These are phyloP conservation scores for Cordylochernes scorpioides DNA, from an alignment of 2,888 invertebrate species.

Conservation along the genomic window DNA sequence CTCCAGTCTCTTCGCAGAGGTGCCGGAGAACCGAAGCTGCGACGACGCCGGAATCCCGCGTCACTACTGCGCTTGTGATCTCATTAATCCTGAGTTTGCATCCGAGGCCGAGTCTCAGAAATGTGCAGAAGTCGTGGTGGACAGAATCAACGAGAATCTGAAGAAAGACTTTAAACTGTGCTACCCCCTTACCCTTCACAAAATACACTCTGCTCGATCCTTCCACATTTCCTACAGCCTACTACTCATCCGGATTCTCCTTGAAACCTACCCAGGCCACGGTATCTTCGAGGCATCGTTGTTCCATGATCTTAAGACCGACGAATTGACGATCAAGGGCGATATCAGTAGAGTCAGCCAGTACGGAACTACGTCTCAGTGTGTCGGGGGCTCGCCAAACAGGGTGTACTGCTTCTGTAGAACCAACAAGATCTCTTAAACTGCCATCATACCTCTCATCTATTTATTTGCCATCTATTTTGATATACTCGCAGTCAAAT, in stretches of 20 bases:
- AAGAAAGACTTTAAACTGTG: conserved; percentile 31
- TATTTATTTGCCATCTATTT: no score
- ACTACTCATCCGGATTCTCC: conserved; percentile 35
- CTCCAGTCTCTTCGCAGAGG: background rate
- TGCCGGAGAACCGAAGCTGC: background rate
- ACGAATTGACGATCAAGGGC: conserved; percentile 29
- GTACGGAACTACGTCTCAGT: conserved; percentile 22
- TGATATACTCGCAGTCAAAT: no score
- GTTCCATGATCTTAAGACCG: conserved; percentile 20
- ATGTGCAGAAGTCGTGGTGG: no score
- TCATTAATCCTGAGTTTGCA: no score
- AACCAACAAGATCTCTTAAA: no score
- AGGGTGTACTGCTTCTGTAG: conserved; percentile 22
- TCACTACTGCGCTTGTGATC: background rate
- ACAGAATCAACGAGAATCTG: no score
- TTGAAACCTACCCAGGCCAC: conserved; percentile 36
- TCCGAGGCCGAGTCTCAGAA: no score
- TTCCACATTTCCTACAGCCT: no score
- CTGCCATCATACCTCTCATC: no score
- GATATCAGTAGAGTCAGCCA: conserved; percentile 26
- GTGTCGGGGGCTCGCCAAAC: conserved; percentile 18
- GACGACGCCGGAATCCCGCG: background rate
- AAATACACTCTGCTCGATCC: conserved; percentile 39
- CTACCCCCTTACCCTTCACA: conserved; percentile 32
- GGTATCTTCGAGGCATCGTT: conserved; percentile 56